Conservation (phyloP, 2,797 vertebrate genomes). For the Lithobates pipiens region DNA sequence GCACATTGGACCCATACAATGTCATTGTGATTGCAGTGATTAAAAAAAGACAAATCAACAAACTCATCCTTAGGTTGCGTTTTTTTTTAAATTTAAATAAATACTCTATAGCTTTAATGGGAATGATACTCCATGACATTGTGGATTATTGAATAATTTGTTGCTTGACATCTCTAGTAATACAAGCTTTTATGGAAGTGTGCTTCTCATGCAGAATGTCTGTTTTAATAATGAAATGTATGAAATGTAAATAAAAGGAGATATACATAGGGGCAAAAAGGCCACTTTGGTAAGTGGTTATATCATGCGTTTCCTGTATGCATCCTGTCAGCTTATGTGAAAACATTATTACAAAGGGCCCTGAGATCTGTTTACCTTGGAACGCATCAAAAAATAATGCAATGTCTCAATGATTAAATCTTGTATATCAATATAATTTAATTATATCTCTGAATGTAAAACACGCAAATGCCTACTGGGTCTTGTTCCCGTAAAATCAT, state of each 20-base stretch:
- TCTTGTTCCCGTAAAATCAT: too few species aligned
- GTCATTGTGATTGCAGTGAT: too few species aligned
- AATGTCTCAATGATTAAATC: neutral
- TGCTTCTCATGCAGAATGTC: too few species aligned
- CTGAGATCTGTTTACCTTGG: slow-evolving; percentile 15
- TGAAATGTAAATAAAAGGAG: neutral
- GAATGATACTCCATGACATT: too few species aligned
- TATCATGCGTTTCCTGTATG: neutral
- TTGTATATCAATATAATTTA: neutral
- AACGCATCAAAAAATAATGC: neutral
- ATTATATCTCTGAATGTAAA: slow-evolving; percentile 12
- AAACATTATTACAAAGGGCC: slow-evolving; percentile 12
- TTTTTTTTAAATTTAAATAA: too few species aligned
- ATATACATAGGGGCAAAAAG: neutral
- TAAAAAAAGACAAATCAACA: too few species aligned
- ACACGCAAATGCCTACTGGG: neutral
- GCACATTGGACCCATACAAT: too few species aligned
- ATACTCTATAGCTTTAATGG: too few species aligned
- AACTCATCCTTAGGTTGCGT: too few species aligned
- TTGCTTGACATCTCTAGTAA: neutral
- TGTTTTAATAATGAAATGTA: too few species aligned
- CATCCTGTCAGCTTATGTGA: neutral
- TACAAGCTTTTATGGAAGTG: neutral
- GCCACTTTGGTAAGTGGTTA: neutral
- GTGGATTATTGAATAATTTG: neutral